phyloP scores from a whole-genome alignment of 2,797 vertebrate species.

The Chromis chromis region DNA sequence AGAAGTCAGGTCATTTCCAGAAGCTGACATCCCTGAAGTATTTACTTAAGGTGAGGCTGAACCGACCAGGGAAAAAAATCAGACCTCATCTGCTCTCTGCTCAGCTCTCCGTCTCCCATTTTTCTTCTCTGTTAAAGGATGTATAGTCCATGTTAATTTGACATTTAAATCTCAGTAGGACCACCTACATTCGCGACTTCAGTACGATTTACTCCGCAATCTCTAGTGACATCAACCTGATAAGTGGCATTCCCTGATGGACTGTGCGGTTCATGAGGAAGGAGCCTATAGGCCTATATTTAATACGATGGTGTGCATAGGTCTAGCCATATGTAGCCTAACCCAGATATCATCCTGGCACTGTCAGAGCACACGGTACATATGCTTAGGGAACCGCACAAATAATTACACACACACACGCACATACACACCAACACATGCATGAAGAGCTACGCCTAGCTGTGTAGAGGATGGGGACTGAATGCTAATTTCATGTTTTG shows the following conservation, averaged over 20 bases:
- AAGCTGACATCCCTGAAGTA: constrained; percentile 36
- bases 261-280: constrained; percentile 36
- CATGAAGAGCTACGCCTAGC: constrained; percentile 78
- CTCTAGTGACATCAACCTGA: constrained; percentile 60
- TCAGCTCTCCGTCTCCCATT: constrained; percentile 26
- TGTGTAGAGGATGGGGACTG: constrained; percentile 85
- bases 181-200: constrained; percentile 54
- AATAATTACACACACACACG: constrained; percentile 68
- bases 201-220: constrained; percentile 46
- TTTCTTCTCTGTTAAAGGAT: constrained; percentile 28
- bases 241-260: constrained; percentile 48
- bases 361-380: constrained; percentile 64
- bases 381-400: constrained; percentile 70
- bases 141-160: constrained; percentile 70
- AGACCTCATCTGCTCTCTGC: constrained; percentile 31
- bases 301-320: constrained; percentile 48
- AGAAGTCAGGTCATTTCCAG: constrained; percentile 51
- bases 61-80: constrained; percentile 28
- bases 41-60: constrained; percentile 44
- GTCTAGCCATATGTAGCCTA: constrained; percentile 71
- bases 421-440: constrained; percentile 48
- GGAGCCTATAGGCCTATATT: constrained; percentile 49
- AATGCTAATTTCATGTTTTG: constrained; percentile 89
- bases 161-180: constrained; percentile 70
- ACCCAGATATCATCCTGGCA: constrained; percentile 74